phyloP scores from a whole-genome alignment of 2,113 vertebrate genomes.

The Cyprichromis sp. region DNA sequence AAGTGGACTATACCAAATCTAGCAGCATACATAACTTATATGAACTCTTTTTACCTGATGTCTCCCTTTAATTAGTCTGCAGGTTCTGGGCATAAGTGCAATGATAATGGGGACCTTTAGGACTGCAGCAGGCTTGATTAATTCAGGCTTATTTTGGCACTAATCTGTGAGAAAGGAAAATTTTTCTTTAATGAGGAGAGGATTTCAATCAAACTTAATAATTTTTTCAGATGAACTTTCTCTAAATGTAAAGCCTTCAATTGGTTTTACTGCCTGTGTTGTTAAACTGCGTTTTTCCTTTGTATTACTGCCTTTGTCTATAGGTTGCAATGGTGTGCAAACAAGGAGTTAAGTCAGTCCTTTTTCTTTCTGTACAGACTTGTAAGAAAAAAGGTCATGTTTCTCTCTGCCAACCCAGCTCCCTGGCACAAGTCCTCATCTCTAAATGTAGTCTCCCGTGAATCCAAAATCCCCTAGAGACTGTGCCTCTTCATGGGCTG shows the following conservation, averaged over 20 bases:
- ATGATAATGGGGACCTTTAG: conserved; percentile 13
- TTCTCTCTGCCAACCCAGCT: conserved; percentile 2
- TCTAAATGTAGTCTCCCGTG: conserved; percentile 10
- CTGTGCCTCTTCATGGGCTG: not conserved
- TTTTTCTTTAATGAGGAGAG: not conserved
- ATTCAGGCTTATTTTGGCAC: not conserved
- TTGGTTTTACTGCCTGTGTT: conserved; percentile 18
- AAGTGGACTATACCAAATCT: not conserved
- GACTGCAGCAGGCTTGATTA: not conserved
- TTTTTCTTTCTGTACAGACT: conserved; percentile 13
- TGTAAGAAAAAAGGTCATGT: conserved; percentile 13
- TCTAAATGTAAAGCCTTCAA: not conserved
- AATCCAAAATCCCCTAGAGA: conserved; percentile 6
- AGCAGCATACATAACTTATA: not conserved
- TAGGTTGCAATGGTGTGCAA: conserved; percentile 13
- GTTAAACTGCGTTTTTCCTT: conserved; percentile 18
- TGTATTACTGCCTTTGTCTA: conserved; percentile 8
- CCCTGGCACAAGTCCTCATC: not conserved
- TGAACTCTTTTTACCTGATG: not conserved
- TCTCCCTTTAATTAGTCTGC: conserved; percentile 43
- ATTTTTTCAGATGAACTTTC: not conserved
- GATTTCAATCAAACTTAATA: not conserved
- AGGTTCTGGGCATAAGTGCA: conserved; percentile 51
- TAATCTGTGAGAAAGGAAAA: not conserved
- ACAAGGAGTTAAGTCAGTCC: not conserved